These are phyloP conservation scores for Ibycter americanus DNA, from an alignment of 2,797 vertebrate genomes.

Conservation along the genomic window DNA sequence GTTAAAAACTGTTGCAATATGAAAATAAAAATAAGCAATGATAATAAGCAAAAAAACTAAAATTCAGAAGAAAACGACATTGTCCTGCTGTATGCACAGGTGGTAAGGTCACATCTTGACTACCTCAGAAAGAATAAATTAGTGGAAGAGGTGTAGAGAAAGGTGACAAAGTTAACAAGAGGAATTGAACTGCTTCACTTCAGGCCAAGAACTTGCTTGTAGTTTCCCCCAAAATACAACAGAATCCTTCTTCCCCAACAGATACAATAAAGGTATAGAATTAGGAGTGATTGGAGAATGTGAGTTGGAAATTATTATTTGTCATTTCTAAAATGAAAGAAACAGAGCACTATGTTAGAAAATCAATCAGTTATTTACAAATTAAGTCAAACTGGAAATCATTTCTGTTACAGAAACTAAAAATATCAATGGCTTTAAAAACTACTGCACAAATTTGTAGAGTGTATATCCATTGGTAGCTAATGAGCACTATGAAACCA, in stretches of 20 bases:
- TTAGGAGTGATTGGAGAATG: neutral
- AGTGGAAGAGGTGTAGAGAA: neutral
- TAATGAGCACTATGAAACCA: neutral
- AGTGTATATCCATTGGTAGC: neutral
- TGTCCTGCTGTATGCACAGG: neutral
- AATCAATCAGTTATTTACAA: neutral
- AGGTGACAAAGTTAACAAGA: neutral
- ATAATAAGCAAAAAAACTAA: neutral
- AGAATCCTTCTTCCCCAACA: neutral
- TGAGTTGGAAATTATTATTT: neutral
- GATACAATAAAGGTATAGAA: neutral
- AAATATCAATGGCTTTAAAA: neutral
- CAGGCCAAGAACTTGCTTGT: neutral
- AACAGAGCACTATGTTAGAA: neutral
- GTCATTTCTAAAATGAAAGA: neutral
- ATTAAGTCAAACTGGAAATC: neutral
- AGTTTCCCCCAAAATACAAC: neutral
- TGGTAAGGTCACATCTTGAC: neutral
- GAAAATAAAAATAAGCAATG: neutral
- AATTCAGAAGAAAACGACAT: neutral
- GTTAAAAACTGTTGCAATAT: neutral
- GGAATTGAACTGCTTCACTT: neutral
- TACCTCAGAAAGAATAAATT: neutral
- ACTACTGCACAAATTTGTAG: neutral
- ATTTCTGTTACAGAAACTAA: neutral